Evolutionary conservation across 2,888 invertebrate genomes (phyloP).

Genomic region (Ferrisia virgata): DNA sequence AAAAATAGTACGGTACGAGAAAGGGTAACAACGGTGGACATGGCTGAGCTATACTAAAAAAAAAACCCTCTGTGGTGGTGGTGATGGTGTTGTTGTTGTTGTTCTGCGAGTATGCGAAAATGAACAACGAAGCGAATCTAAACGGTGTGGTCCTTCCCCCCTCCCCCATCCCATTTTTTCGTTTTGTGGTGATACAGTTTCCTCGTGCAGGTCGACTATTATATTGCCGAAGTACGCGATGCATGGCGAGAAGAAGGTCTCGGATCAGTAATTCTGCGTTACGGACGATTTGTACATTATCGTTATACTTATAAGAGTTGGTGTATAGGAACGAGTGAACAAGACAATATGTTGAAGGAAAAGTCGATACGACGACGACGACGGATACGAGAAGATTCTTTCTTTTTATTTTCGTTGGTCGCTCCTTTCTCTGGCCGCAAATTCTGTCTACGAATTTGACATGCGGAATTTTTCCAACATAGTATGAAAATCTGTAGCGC

Average conservation of each 20-base stretch:
- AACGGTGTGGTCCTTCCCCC: not conserved
- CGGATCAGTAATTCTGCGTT: not conserved
- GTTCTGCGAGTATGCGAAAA: not conserved
- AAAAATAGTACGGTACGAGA: not conserved
- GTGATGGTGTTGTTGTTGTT: too few species aligned
- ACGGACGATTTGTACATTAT: constrained; percentile 15
- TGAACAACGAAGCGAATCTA: constrained; percentile 4
- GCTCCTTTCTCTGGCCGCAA: too few species aligned
- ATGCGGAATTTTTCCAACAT: too few species aligned
- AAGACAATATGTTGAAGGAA: too few species aligned
- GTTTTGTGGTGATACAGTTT: not conserved
- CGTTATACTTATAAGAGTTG: not conserved
- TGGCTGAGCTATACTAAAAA: too few species aligned
- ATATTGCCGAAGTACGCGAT: not conserved
- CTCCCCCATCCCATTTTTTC: not conserved
- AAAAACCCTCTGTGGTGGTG: too few species aligned
- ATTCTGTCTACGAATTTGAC: too few species aligned
- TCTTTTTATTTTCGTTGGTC: too few species aligned
- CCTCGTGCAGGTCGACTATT: not conserved
- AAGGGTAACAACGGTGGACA: not conserved
- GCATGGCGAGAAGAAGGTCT: not conserved
- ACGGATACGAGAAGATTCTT: too few species aligned
- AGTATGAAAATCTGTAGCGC: too few species aligned
- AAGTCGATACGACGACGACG: not conserved
- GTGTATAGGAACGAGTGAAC: too few species aligned